Evolutionary conservation across 2,113 vertebrate genomes (phyloP).

Genomic region (Grantiella picta): DNA sequence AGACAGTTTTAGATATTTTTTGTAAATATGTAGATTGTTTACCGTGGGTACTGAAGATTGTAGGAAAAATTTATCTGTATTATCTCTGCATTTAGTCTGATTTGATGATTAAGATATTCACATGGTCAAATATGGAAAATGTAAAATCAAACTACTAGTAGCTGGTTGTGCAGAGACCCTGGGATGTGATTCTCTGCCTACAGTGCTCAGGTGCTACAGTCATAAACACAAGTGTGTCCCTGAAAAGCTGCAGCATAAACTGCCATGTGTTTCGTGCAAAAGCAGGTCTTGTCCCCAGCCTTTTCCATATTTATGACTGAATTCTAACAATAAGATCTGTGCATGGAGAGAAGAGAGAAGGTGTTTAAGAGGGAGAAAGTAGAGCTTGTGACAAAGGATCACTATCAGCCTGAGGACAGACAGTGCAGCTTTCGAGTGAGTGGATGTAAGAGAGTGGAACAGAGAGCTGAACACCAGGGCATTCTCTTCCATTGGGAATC

Average conservation of each 20-base stretch:
- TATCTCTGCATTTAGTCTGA: neutral
- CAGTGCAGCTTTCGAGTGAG: neutral
- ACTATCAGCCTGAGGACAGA: neutral
- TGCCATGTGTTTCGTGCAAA: neutral
- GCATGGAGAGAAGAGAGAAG: neutral
- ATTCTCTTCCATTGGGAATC: neutral
- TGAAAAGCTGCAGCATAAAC: neutral
- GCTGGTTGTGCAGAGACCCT: neutral
- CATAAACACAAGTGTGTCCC: neutral
- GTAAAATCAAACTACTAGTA: neutral
- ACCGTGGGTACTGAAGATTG: rapidly evolving
- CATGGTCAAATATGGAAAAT: neutral
- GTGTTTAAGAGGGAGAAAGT: neutral
- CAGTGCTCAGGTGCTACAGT: neutral
- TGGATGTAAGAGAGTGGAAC: neutral
- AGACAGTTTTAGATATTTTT: neutral
- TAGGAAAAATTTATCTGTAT: neutral
- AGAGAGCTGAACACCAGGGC: neutral
- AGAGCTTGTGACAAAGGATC: neutral
- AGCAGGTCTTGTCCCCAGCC: neutral
- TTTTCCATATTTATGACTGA: neutral
- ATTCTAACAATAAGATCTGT: neutral
- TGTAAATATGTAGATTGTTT: neutral
- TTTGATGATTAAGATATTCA: neutral
- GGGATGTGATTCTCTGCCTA: neutral